Evolutionary conservation across 2,888 invertebrate genomes (phyloP), one percentile per base, ranked within the genome.

Genomic region (Callinectes sapidus): DNA sequence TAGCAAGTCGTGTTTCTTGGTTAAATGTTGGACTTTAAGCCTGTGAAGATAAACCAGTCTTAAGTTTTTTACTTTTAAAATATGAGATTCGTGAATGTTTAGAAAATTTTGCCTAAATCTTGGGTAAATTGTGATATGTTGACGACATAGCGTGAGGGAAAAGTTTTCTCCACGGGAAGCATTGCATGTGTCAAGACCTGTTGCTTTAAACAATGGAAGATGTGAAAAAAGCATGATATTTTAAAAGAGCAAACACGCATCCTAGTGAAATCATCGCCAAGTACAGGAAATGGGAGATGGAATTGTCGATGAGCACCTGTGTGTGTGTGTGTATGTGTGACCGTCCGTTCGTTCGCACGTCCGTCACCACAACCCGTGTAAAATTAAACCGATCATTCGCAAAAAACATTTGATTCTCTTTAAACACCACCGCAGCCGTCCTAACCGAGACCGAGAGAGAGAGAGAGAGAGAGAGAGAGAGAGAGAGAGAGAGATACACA

Each of bases 271-370:
- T 71, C 8, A 71, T 71, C n/a, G 13, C 10, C 6, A 6, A 71
- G 13, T 71, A 13, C 6, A 71, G 71, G 28, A 71, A 28, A 71
- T 28, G 71, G 6, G 8, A 71, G 28, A 28, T 71, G 71, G 13
- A 28, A 28, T 8, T 28, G 28, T 71, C 0, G 23, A 8, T 71
- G 28, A n/a, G 28, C 1, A n/a, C n/a, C n/a, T 6, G 28, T 71
- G 71, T 71, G 71, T 71, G 71, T 71, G 71, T 71, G 71, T 71
- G 71, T 71, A 28, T 71, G 71, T 71, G 71, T 71, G 71, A 3
- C 39, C 39, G 39, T 39, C 39, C 39, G 39, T 3, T 39, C 39
- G 39, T 5, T 5, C 39, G 39, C 39, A 39, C 39, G 5, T 71
- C 10, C 5, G 28, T 28, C 8, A n/a, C 28, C 71, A 71, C 71